Base-by-base conservation (phyloP, 2,797 vertebrate species). In the Rhyacichthys aspro region DNA sequence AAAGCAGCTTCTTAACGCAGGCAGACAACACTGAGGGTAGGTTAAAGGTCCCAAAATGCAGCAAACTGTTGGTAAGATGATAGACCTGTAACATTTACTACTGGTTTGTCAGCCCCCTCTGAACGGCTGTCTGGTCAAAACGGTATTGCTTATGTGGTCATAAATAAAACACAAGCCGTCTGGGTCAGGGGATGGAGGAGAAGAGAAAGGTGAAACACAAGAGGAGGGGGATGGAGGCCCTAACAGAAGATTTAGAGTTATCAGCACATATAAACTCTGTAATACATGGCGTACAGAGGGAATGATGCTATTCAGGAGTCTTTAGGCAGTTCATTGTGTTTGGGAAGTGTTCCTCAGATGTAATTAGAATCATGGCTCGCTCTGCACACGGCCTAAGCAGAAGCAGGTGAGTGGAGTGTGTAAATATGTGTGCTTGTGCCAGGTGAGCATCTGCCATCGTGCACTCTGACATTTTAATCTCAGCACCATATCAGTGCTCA, bases 391-490 rank as follows among this genome's bases (percentile, higher is more conserved):
- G 67, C 32, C 50, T 17, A 66, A 57, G 54, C 60, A 57, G 44
- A 66, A 63, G 52, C 69, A 68, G 63, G 56, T 71, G 67, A 60
- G 55, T 14, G 19, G 33, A 48, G 50, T 49, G 46, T 49, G 72
- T 47, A 11, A 44, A 60, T 68, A 62, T 52, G 60, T 55, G 43
- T 48, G 17, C 34, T 55, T 8, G 15, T 62, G 56, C 62, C 57
- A 72, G 74, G 76, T 69, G 70, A 59, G 64, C 72, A 73, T 74
- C 72, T 79, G 44, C 72, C 45, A 67, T 67, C 11, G 70, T 48
- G 63, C 39, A 28, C 33, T 1, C 11, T 86, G 83, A 86, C 81
- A 89, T 86, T 90, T 87, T 76, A 86, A 81, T 87, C 76, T 14
- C 74, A 19, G 48, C 73, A 72, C 74, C 80, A 79, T 74, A 70